These are phyloP conservation scores for Archaeoteleia sp. DNA, from an alignment of 2,888 invertebrate species.

Conservation along the genomic window DNA sequence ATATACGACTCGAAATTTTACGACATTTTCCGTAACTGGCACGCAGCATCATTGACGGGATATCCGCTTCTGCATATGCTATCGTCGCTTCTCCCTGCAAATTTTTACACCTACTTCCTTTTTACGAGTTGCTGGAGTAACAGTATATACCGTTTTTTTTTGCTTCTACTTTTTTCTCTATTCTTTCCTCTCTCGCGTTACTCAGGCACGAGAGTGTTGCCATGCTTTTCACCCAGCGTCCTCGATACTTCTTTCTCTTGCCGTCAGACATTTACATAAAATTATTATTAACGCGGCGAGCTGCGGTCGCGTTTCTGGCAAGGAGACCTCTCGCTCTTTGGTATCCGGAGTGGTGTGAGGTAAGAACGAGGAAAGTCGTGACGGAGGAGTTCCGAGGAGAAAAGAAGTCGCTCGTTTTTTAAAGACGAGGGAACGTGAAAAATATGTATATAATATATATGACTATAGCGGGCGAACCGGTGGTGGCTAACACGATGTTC, in stretches of 20 bases:
- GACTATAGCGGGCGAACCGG: background rate
- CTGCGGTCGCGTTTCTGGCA: conserved; percentile 59
- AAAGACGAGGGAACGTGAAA: conserved; percentile 21
- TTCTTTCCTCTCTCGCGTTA: conserved; percentile 24
- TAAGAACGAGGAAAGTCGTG: conserved; percentile 25
- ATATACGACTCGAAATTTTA: conserved; percentile 49
- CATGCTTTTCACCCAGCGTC: conserved; percentile 47
- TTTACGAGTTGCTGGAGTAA: conserved; percentile 66
- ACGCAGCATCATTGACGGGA: conserved; percentile 53
- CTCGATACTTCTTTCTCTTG: conserved; percentile 47
- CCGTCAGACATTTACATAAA: conserved; percentile 67
- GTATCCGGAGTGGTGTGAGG: conserved; percentile 38
- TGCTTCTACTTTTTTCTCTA: conserved; percentile 47
- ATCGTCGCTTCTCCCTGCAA: conserved; percentile 55
- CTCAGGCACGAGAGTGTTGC: conserved; percentile 32
- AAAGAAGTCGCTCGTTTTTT: conserved; percentile 44
- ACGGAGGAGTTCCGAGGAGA: conserved; percentile 23
- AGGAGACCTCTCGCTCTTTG: conserved; percentile 41
- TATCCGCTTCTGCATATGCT: conserved; percentile 60
- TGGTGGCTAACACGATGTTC: conserved; percentile 27
- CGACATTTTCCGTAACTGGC: conserved; percentile 53
- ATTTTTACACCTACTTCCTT: conserved; percentile 67
- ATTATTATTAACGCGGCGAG: conserved; percentile 66
- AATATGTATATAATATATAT: conserved; percentile 33
- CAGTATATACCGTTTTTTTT: conserved; percentile 56